Base-by-base conservation (phyloP, 1,140 invertebrate species). In the Zophobas atratus region DNA sequence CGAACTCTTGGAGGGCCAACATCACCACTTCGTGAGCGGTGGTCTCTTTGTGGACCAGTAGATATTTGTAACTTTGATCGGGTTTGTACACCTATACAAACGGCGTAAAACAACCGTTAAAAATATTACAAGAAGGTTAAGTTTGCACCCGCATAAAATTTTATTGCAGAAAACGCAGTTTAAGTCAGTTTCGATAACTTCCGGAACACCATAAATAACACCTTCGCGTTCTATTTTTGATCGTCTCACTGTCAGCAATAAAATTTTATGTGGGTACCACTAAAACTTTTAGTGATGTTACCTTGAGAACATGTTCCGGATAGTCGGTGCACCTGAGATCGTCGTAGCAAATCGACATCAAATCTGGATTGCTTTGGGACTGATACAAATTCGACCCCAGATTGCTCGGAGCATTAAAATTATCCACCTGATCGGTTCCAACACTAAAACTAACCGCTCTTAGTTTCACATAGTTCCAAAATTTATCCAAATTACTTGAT, bases 1-100 rank as follows among this genome's bases (percentile, higher is more conserved):
- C 96, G 88, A 99, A 99, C 86, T 99, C 98, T 85, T 97, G 95
- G 41, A 99, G 89, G 0, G 98, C 95, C 75, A 99, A 88, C 97
- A 99, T 99, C 0, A 99, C 97, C 57, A 99, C 97, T 89, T 99
- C 97, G 84, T 97, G 94, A 0, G 98, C 97, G 35, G 97, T 99
- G 1, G 98, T 99, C 87, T 99, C 98, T 90, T 99, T 99, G 86
- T 98, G 96, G 63, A 99, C 96, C 51, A 98, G 91, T 74, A 99
- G 91, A 89, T 98, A 99, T 88, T 99, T 99, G 89, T 95, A 99
- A 1, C 95, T 96, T 89, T 99, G 98, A 89, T 99, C 98, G 35
- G 95, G 92, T 88, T 96, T 95, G 84, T 95, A 97, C n/a, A 97
- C 84, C 84, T 84, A 55, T 4, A 20, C 20, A 20, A 20, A 20